Evolutionary conservation across 2,797 vertebrate species (phyloP).

Genomic region (Kryptopterus vitreolus): DNA sequence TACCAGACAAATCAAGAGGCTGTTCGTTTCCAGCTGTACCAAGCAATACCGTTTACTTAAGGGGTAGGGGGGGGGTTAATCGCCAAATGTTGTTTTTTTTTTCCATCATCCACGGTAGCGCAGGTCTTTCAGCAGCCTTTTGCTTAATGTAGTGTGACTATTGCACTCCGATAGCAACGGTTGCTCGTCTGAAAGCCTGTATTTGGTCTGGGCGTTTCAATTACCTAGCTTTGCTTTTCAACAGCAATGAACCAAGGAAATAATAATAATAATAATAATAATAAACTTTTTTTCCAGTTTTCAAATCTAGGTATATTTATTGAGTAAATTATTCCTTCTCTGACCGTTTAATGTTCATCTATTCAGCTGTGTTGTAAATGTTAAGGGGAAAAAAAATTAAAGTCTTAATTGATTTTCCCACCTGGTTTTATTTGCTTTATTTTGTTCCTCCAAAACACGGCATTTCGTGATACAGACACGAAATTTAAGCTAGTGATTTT

Average conservation of each 20-base stretch:
- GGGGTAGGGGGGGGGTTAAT: background rate
- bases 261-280: background rate
- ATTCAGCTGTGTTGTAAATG: conserved; percentile 46
- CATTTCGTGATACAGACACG: no score
- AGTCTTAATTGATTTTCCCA: conserved; percentile 65
- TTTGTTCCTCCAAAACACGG: no score
- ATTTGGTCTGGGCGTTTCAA: background rate
- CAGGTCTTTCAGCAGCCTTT: conserved; percentile 12
- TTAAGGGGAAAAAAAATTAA: conserved; percentile 52
- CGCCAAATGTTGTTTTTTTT: conserved; percentile 7
- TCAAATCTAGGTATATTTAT: conserved; percentile 59
- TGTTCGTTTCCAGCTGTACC: conserved; percentile 23
- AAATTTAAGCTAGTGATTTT: no score
- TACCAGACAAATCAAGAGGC: background rate
- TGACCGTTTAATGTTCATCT: conserved; percentile 43
- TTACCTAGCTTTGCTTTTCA: conserved; percentile 21
- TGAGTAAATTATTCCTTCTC: conserved; percentile 54
- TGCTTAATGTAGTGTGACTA: conserved; percentile 16
- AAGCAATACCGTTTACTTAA: conserved; percentile 17
- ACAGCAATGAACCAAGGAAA: conserved; percentile 27
- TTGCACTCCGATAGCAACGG: conserved; percentile 1
- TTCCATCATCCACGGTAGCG: conserved; percentile 26
- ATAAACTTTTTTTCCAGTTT: no score
- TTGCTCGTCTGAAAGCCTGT: conserved; percentile 4
- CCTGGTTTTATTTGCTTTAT: conserved; percentile 37